Conservation (phyloP, 2,888 invertebrate species). For the Dorcus hopei region DNA sequence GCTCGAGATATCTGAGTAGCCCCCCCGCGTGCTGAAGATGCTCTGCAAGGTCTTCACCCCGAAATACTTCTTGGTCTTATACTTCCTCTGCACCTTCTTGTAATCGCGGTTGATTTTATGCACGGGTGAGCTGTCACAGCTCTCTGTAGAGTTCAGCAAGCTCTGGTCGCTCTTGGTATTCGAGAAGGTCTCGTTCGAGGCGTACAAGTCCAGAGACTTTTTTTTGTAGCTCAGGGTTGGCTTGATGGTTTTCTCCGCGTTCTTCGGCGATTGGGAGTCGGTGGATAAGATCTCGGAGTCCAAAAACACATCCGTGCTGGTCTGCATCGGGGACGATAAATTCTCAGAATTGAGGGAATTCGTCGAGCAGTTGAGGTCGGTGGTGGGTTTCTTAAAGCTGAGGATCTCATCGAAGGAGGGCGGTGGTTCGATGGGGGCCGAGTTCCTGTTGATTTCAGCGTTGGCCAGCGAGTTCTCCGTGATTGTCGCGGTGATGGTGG, state of each 20-base stretch:
- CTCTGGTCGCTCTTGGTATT: constrained; percentile 49
- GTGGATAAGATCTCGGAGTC: constrained; percentile 49
- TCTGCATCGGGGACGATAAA: constrained; percentile 52
- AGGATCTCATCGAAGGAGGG: not conserved
- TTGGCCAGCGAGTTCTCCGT: constrained; percentile 15
- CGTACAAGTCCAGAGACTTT: constrained; percentile 25
- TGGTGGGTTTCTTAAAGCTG: constrained; percentile 20
- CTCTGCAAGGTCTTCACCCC: constrained; percentile 53
- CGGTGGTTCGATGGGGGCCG: not conserved
- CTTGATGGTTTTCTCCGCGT: constrained; percentile 29
- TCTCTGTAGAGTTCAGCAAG: constrained; percentile 44
- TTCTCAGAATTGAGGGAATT: constrained; percentile 50
- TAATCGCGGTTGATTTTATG: constrained; percentile 51
- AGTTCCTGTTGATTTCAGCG: constrained; percentile 23
- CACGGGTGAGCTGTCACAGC: constrained; percentile 55
- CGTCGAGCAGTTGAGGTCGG: constrained; percentile 46
- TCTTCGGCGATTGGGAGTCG: constrained; percentile 49
- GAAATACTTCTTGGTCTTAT: constrained; percentile 51
- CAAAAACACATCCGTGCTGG: constrained; percentile 50
- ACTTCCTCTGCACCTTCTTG: constrained; percentile 51
- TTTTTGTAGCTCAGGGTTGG: constrained; percentile 28
- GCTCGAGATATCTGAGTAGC: constrained; percentile 49
- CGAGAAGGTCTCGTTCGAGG: constrained; percentile 45
- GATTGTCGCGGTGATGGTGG: constrained; percentile 13
- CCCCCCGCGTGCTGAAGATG: constrained; percentile 48